Evolutionary conservation across 2,797 vertebrate genomes (phyloP), one percentile per base, ranked within the genome.

Genomic region (Galaxias olidus): DNA sequence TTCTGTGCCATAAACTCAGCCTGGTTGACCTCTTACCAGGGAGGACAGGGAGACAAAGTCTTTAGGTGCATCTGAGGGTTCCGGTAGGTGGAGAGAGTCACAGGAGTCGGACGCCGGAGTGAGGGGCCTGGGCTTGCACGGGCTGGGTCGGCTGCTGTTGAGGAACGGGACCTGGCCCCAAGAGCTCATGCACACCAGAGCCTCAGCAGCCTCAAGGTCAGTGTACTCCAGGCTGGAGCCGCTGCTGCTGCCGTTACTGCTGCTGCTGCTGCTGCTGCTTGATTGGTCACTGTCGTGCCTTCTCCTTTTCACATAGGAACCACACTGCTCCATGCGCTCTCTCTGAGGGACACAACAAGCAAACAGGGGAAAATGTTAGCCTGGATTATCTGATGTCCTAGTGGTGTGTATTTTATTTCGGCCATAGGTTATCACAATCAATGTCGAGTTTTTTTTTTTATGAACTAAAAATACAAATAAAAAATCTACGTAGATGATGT

Each of bases 121-220:
- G 69, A 99, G 94, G 14, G 97, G 97, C 61, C 98, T 90, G 74
- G 94, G 89, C 86, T 95, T 96, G 78, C 88, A 90, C 59, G 87
- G 57, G 62, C 47, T 85, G 0, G 68, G 72, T 80, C 74, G 87
- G 74, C 53, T 78, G 75, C 68, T 12, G 51, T 63, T 4, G 8
- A 76, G 73, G 71, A 92, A 93, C 0, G 89, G 83, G 59, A 93
- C 90, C 74, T 95, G 97, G 63, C 94, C 95, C 96, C 96, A 98
- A 14, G 95, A 95, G 74, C 98, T 98, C 98, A 98, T 99, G 56
- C 95, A 99, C 76, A 99, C 94, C 69, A 99, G 91, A 0, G 95
- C 95, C 75, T 98, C 96, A 0, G 97, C 97, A 0, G 98, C 98
- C 81, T 98, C 98, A 0, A 99, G 93, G 84, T 98, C 98, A 0